Base-by-base conservation (phyloP, 2,888 invertebrate species). In the Latrodectus hesperus region DNA sequence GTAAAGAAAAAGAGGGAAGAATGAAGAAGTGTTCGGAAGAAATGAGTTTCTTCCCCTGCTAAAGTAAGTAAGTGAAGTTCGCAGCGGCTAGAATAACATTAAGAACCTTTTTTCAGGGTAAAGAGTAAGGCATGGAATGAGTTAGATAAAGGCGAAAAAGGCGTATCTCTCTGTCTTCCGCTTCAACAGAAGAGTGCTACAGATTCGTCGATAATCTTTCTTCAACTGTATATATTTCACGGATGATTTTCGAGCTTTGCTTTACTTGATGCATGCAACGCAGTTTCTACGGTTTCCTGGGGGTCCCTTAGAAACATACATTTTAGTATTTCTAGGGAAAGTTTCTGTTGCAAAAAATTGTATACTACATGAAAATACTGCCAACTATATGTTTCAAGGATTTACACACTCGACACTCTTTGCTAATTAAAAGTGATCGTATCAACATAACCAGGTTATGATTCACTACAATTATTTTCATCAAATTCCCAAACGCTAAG, bases 211-310 rank as follows among this genome's bases (percentile, higher is more conserved):
- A 85, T 85, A 85, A 85, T 85, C 82, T 80, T 80, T 85, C 71
- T 82, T 80, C 79, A 84, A 75, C 85, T 85, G 85, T 85, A 85
- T 85, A 85, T 85, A 85, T 85, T 85, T 85, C 80, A 85, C 85
- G 85, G 79, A 78, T 79, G 85, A 85, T 75, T 85, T 85, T 85
- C 74, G 72, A 65, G 51, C 85, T 85, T 80, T 85, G 75, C 85
- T 79, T 85, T 79, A 85, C 74, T 74, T 80, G 79, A 80, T 79
- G 85, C 79, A 80, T 85, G 74, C 85, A 79, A 67, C 74, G 80
- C 79, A 80, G 77, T 84, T 64, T 72, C 64, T 71, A 16, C 12
- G n/a, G 6, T n/a, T 38, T 70, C 9, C 17, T 16, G 74, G 75
- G 85, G 79, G 73, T 17, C 70, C 16, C 26, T 53, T 22, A 71